Base-by-base conservation (phyloP, 2,888 invertebrate species). In the Apotomis turbidana region DNA sequence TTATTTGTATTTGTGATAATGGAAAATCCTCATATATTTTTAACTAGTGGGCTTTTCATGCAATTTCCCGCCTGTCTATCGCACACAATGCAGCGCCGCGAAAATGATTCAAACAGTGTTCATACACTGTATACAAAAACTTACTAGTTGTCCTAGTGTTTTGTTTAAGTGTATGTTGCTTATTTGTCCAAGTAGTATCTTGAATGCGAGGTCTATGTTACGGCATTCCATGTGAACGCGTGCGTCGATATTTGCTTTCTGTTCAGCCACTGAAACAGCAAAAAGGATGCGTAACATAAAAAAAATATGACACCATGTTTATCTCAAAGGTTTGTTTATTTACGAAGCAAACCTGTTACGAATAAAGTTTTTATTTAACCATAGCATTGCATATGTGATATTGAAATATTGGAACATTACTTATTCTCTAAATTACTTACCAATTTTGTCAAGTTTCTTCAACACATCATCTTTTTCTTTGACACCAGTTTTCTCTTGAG, bases 91-190 rank as follows among this genome's bases (percentile, higher is more conserved):
- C 41, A 41, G 41, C 6, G 41, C 41, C 41, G 4, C 41, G 41
- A 6, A 6, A 41, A 6, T 41, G 3, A 41, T 41, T 6, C 41
- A 41, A 41, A 41, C 41, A 41, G 41, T 41, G 5, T 6, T 41
- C 6, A 41, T 41, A 41, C 41, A 52, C 10, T 63, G n/a, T 10
- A 51, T n/a, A n/a, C 1, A 36, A 13, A 71, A 66, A 75, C 84
- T 80, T 83, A 93, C 93, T 85, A 91, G 75, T 71, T 91, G 84
- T 41, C 90, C 90, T 6, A 93, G 75, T 60, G 91, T 91, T 80
- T 89, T 93, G 55, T 89, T 78, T 61, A 92, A 78, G 66, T 89
- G 80, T 9, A 75, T 75, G 2, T 76, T 79, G 52, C 80, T 86
- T 55, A 91, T 84, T 2, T 88, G 85, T 0, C 83, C 85, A 0